Conservation (phyloP, 2,888 invertebrate genomes). For the Cotesia congregata region DNA sequence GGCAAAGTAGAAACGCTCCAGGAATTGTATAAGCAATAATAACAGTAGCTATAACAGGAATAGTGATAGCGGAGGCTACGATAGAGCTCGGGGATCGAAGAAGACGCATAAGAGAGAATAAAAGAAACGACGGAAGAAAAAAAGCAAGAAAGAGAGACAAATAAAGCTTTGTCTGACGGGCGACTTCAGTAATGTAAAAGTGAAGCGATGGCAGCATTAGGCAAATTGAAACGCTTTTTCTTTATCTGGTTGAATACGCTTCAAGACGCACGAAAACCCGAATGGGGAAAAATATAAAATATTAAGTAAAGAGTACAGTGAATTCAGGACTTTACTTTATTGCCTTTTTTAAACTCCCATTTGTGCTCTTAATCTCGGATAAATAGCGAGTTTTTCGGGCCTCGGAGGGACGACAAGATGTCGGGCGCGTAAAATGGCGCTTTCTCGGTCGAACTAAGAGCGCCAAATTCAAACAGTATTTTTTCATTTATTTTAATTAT, state of each 20-base stretch:
- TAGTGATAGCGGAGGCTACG: neutral
- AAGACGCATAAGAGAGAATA: constrained; percentile 41
- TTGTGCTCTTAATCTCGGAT: no score
- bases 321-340: neutral
- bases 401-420: no score
- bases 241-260: constrained; percentile 55
- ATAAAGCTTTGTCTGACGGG: constrained; percentile 35
- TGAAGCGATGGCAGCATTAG: constrained; percentile 62
- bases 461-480: no score
- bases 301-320: constrained; percentile 34
- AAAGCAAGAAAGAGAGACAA: constrained; percentile 35
- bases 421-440: no score
- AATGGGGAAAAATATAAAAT: constrained; percentile 35
- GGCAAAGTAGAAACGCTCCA: constrained; percentile 46
- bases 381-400: no score
- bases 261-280: constrained; percentile 28
- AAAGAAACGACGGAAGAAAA: constrained; percentile 14
- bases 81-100: constrained; percentile 13
- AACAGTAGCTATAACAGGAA: neutral
- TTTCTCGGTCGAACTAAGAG: no score
- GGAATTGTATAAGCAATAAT: constrained; percentile 16
- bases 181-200: constrained; percentile 55
- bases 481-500: no score
- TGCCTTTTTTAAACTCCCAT: no score
- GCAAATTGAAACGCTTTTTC: constrained; percentile 68